Conservation (phyloP, 1,140 invertebrate species). For the Nasonia longicornis region DNA sequence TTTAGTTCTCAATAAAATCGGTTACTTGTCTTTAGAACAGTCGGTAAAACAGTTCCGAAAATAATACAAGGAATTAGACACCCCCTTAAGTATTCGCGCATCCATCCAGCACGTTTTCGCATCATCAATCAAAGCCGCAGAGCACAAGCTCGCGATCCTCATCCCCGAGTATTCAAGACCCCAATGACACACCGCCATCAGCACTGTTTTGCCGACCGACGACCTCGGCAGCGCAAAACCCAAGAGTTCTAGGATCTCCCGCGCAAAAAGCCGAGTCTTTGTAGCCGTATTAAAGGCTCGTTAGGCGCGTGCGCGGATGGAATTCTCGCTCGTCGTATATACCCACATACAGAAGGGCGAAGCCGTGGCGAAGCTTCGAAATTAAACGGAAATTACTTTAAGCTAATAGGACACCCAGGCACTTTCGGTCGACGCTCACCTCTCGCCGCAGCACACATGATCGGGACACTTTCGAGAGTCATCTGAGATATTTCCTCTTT, state of each 20-base stretch:
- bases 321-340: background rate
- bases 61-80: background rate
- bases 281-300: conserved; percentile 24
- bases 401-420: background rate
- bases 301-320: background rate
- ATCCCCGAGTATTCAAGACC: too few species aligned
- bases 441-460: background rate
- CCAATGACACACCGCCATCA: too few species aligned
- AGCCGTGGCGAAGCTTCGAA: background rate
- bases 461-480: background rate
- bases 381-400: conserved; percentile 31
- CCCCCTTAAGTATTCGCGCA: background rate
- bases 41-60: background rate
- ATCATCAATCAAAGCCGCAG: too few species aligned
- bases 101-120: too few species aligned
- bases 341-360: background rate
- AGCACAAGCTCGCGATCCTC: too few species aligned
- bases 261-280: background rate
- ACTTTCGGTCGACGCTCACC: background rate
- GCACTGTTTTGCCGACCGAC: too few species aligned
- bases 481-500: background rate
- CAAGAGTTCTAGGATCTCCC: too few species aligned
- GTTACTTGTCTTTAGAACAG: too few species aligned
- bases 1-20: too few species aligned
- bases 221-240: too few species aligned